Conservation (phyloP, 2,888 invertebrate species). For the Lysandra bellargus region DNA sequence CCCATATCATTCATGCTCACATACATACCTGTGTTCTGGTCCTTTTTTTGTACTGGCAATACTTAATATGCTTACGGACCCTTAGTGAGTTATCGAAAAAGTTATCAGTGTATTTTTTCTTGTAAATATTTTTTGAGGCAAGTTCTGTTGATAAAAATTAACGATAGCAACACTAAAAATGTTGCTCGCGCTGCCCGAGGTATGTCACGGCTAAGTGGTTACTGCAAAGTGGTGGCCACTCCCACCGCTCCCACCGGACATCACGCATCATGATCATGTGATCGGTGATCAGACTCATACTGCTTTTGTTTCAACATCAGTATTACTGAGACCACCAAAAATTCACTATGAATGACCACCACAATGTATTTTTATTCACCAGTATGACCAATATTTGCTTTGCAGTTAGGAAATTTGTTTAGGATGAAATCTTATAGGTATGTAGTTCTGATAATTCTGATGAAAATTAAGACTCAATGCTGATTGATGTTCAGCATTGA, state of each 20-base stretch:
- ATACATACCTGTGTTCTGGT: constrained; percentile 48
- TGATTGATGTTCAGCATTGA: too few species aligned
- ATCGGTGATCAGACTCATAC: neutral
- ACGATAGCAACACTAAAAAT: constrained; percentile 31
- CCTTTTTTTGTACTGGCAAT: constrained; percentile 43
- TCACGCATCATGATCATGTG: constrained; percentile 1
- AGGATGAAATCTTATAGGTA: neutral
- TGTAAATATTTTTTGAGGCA: constrained; percentile 31
- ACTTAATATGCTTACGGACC: constrained; percentile 46
- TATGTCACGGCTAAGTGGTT: constrained; percentile 28
- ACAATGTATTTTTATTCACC: too few species aligned
- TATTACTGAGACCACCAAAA: neutral
- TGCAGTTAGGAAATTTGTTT: neutral
- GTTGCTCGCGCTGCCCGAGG: constrained; percentile 20
- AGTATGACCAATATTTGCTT: neutral
- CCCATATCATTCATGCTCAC: constrained; percentile 51
- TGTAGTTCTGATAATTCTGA: too few species aligned
- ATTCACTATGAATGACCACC: neutral
- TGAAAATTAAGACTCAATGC: too few species aligned
- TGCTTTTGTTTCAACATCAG: neutral
- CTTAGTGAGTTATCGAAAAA: constrained; percentile 45
- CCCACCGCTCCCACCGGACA: constrained; percentile 2
- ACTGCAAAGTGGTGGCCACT: neutral
- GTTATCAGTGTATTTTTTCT: constrained; percentile 41
- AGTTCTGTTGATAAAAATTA: constrained; percentile 31